Conservation (phyloP, 1,140 invertebrate species). For the Caerostris darwini region DNA sequence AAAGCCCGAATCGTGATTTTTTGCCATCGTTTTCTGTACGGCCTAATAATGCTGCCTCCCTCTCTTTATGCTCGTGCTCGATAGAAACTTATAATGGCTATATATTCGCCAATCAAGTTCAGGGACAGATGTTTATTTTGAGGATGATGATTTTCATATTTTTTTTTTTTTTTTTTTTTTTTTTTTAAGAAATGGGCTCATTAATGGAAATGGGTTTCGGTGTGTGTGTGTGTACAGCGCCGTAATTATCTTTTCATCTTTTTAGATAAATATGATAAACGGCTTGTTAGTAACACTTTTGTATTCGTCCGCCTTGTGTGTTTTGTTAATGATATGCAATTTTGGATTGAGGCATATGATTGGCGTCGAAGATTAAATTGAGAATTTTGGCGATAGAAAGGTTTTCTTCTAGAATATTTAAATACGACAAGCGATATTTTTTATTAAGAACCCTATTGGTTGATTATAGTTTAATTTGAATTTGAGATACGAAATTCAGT, state of each 20-base stretch:
- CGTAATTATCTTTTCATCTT: constrained; percentile 18
- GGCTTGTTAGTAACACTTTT: not conserved
- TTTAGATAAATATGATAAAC: not conserved
- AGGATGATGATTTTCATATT: too few species aligned
- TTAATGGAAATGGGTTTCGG: not conserved
- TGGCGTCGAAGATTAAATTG: too few species aligned
- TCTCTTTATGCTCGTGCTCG: not conserved
- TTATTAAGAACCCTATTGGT: too few species aligned
- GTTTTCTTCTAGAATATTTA: too few species aligned
- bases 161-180: not conserved
- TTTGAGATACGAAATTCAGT: too few species aligned
- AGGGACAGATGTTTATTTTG: constrained; percentile 49
- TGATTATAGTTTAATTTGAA: too few species aligned
- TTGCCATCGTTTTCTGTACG: not conserved
- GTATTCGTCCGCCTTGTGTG: not conserved
- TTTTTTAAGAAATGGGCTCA: not conserved
- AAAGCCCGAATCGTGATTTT: constrained; percentile 20
- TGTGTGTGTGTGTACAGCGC: not conserved
- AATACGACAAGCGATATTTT: too few species aligned
- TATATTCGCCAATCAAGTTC: constrained; percentile 33
- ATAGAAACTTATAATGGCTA: not conserved
- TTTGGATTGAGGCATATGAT: not conserved
- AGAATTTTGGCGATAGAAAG: too few species aligned
- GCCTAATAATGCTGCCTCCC: constrained; percentile 20
- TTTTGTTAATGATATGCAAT: not conserved